Percentiles rank a stretch among this genome's conserved stretches.
phyloP scores from a whole-genome alignment of 2,113 vertebrate genomes.

The Peucedramus taeniatus region DNA sequence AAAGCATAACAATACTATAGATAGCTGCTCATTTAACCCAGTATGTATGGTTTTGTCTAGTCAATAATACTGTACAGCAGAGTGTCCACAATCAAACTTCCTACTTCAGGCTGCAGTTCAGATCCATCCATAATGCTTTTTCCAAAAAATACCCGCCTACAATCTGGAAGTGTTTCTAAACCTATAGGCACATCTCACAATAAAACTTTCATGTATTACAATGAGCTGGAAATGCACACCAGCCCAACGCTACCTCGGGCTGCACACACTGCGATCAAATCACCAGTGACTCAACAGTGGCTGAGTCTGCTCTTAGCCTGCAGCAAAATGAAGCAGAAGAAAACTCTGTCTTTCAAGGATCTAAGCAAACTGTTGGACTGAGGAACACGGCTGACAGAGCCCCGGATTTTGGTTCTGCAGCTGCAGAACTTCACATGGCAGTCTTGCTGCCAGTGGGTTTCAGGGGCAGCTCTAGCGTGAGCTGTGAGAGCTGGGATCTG shows the following conservation, averaged over 20 bases:
- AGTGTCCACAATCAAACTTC: background rate
- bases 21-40: background rate
- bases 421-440: background rate
- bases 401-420: background rate
- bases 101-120: background rate
- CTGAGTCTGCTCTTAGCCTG: background rate
- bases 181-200: rapidly evolving
- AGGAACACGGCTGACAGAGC: background rate
- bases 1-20: background rate
- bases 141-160: background rate
- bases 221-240: background rate
- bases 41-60: background rate
- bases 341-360: background rate
- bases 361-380: background rate
- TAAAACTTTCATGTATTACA: rapidly evolving
- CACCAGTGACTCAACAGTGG: background rate
- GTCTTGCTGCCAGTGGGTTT: background rate
- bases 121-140: background rate
- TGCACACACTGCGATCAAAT: background rate
- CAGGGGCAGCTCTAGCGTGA: background rate
- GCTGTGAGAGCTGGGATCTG: background rate
- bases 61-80: background rate
- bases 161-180: background rate
- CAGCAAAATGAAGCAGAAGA: background rate
- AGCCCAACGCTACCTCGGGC: rapidly evolving